Percentiles rank a stretch among this genome's conserved stretches.
phyloP scores from a whole-genome alignment of 2,113 vertebrate species.

The Megaceryle maxima region DNA sequence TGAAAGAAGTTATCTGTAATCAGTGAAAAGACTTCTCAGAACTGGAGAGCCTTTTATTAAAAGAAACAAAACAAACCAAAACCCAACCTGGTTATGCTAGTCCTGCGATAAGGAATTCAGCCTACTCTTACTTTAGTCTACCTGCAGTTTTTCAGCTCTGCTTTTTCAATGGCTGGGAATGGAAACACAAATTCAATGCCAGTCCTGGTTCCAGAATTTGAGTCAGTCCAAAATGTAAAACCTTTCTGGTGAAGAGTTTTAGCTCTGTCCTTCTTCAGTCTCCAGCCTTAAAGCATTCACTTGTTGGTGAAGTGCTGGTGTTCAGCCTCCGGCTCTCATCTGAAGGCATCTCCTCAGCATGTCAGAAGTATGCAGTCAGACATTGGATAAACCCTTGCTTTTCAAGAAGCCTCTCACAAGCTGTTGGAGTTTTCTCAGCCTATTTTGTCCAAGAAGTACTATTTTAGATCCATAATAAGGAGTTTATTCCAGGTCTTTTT shows the following conservation, averaged over 20 bases:
- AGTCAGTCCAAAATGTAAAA: background rate
- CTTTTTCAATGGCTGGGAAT: background rate
- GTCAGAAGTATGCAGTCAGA: background rate
- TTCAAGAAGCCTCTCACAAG: background rate
- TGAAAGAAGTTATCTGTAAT: background rate
- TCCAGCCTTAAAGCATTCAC: background rate
- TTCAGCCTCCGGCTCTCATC: background rate
- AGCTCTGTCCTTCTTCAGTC: background rate
- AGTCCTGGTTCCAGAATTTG: background rate
- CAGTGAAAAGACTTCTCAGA: background rate
- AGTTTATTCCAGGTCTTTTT: background rate
- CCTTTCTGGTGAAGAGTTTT: background rate
- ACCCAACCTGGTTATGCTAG: background rate
- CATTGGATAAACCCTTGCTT: accelerated
- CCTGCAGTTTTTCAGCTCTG: background rate
- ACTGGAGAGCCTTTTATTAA: background rate
- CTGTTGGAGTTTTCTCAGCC: background rate
- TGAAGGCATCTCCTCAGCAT: background rate
- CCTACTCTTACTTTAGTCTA: background rate
- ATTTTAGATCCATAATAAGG: background rate
- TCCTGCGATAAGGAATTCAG: background rate
- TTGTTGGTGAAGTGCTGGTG: background rate
- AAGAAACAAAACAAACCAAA: background rate
- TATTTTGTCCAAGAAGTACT: background rate
- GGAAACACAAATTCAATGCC: background rate